Evolutionary conservation across 2,888 invertebrate genomes (phyloP), one percentile per base, ranked within the genome.

Genomic region (Xylocampa areola): DNA sequence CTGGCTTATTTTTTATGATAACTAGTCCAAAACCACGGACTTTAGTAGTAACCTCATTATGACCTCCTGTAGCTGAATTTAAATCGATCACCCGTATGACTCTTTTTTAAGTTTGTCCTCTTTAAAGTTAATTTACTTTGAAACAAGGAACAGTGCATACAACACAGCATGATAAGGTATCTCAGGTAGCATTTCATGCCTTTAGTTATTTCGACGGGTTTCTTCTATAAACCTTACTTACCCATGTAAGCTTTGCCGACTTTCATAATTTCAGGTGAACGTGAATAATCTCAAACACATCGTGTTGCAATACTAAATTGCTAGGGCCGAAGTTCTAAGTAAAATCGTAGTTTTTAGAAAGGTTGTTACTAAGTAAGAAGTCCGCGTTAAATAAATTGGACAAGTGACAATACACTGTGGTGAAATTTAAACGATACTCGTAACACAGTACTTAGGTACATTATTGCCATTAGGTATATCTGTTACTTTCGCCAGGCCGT

Each of bases 351-450:
- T 64, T 71, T 69, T 66, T 63, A 76, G 80, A 81, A 78, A 81
- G 79, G 54, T 49, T 45, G 62, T 65, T 49, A 33, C 68, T 64
- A 68, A 70, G 67, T 76, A 64, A 73, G 73, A 76, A 76, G 61
- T 53, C 72, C 49, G 59, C 70, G 79, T 73, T 67, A 72, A 76
- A 77, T 80, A 75, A 81, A 80, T 79, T 80, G 80, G 73, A 80
- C 80, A 80, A 65, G 77, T 62, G 76, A 73, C 74, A 74, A 76
- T 65, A 68, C 53, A 59, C 51, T 52, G 48, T 33, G 52, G 75
- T 65, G 69, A 77, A 73, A 67, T 63, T 60, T 61, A 70, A 68
- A 65, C 61, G 66, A 60, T 60, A 64, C 69, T 59, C 41, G 61
- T 62, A 53, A 58, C 41, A 35, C 50, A 59, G 53, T 55, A 58